phyloP scores from a whole-genome alignment of 2,113 vertebrate genomes.

The Bettongia penicillata region DNA sequence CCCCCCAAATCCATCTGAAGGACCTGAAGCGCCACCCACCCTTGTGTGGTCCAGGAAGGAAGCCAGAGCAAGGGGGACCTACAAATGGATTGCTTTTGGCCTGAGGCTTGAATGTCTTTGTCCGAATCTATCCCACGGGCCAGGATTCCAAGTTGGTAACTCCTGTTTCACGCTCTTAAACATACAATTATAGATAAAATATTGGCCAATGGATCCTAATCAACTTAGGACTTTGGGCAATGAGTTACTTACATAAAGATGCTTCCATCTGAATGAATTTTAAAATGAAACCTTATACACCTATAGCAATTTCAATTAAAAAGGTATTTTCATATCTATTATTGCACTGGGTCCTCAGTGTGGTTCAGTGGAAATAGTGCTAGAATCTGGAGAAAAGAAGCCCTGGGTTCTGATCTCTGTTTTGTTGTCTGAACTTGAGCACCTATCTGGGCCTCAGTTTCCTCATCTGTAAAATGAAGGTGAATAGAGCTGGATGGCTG shows the following conservation, averaged over 20 bases:
- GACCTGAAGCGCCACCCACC: neutral
- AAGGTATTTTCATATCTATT: neutral
- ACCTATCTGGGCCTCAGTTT: neutral
- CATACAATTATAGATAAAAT: neutral
- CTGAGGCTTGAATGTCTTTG: neutral
- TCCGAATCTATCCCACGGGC: neutral
- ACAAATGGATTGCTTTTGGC: neutral
- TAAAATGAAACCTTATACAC: neutral
- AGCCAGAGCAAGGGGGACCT: neutral
- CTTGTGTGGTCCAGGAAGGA: neutral
- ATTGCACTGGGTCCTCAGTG: neutral
- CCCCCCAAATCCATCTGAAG: neutral
- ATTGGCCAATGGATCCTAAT: neutral
- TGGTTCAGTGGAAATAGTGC: neutral
- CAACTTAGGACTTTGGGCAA: neutral
- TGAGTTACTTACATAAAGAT: neutral
- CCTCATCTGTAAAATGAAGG: neutral
- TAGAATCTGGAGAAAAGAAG: neutral
- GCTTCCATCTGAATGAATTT: neutral
- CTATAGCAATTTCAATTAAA: neutral
- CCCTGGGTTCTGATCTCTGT: neutral
- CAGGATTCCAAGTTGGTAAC: neutral
- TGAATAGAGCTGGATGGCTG: neutral
- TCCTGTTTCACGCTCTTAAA: neutral
- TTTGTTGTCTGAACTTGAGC: neutral